Evolutionary conservation across 1,140 invertebrate species (phyloP), one percentile per base, ranked within the genome.

Genomic region (Solen grandis): DNA sequence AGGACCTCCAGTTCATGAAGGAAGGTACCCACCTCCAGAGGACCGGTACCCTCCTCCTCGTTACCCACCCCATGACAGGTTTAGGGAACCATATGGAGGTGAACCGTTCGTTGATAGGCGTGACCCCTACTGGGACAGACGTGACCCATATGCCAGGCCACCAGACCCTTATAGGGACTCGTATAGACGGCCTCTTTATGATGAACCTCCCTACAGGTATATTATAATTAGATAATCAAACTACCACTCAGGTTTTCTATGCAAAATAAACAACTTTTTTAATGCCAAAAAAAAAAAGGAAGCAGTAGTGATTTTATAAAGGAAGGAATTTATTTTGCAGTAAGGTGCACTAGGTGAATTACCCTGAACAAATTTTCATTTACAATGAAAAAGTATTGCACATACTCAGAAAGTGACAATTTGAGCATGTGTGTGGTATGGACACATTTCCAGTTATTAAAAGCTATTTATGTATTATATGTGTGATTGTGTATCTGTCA

Each of bases 151-250:
- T 57, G 66, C 55, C 41, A 76, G 78, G 60, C 75, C 46, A 16
- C 75, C 46, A 16, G 75, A 74, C 31, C 81, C 81, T 25, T 81
- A 83, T 36, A 55, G 52, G 10, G 82, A 83, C 54, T 57, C 63
- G 10, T 74, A 79, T 57, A 65, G 78, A 35, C 72, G 75, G 38
- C 63, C 65, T 25, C 72, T 69, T 50, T 82, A 69, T 60, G 79
- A 78, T 68, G 81, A 84, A 27, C 79, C 83, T 19, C n/a, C n/a
- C n/a, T 82, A 82, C 70, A 84, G 82, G 82, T 84, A 52, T 36
- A 8, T 46, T 60, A 31, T 5, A 57, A 57, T 19, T 14, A 25
- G 22, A 25, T 19, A 14, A 14, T 13, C 5, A 5, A 5, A 8
- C 55, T 57, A 8, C 8, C 8, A 59, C 25, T 22, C 55, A 59